Evolutionary conservation across 2,113 vertebrate genomes (phyloP), one percentile per base, ranked within the genome.

Genomic region (Tringa solitaria): DNA sequence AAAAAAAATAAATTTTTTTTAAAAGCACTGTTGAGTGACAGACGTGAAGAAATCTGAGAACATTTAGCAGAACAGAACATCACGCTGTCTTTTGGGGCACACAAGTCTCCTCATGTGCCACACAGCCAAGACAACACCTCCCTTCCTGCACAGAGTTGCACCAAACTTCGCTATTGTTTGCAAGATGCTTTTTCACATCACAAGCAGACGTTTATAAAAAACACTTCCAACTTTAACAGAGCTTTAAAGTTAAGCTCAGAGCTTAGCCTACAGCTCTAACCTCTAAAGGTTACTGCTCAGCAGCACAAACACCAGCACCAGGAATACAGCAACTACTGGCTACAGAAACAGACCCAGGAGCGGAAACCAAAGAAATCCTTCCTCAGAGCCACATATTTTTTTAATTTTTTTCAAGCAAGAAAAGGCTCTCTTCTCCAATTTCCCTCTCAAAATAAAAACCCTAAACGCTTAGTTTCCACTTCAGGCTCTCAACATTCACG

Each of bases 31-130:
- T 8, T 21, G 9, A 87, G 37, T 0, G 24, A 17, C 0, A 1
- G 9, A 4, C 2, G 3, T 0, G 30, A 43, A 56, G 5, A 63
- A 57, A 48, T 0, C 10, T 9, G 3, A 32, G 20, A 35, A 46
- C 0, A 1, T 18, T 61, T 0, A 7, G 26, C 17, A 41, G 12
- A 60, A 46, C 10, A 53, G 21, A 74, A 22, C 14, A 28, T 18
- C 13, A 14, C 0, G 1, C 12, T 14, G 8, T 8, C 5, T 33
- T 22, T 5, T 7, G 8, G 4, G 14, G 50, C 22, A 10, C 1
- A 24, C 2, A 11, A 3, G 18, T 10, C 9, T 18, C 19, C 8
- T 9, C 2, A 2, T 0, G 4, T 1, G 10, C 5, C 37, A 3
- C 4, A 2, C 0, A 59, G 4, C 8, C 26, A 26, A 54, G 1